A percentile compares a stretch with the other conserved stretches of the same genome.
These are phyloP conservation scores for Crambe crambe DNA, from an alignment of 37 sponge, comb jelly and placozoan genomes.

Conservation along the genomic window DNA sequence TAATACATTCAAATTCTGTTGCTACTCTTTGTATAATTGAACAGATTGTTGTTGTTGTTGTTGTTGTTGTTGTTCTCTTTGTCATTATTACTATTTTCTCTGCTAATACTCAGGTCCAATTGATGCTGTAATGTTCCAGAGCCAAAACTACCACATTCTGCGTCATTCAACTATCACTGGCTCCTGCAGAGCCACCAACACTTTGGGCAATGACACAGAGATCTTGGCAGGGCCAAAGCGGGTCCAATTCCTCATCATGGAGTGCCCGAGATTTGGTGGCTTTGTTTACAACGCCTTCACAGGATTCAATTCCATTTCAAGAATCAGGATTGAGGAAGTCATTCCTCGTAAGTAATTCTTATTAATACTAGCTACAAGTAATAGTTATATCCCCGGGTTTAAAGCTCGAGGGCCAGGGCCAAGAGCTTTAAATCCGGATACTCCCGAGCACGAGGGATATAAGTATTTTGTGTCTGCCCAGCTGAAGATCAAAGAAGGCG, in stretches of 20 bases:
- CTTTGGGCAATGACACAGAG: neutral
- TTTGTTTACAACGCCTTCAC: constrained; percentile 76
- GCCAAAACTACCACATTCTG: constrained; percentile 15
- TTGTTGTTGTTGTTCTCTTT: no score
- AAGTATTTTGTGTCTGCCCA: no score
- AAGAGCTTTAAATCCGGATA: no score
- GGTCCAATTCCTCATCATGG: constrained; percentile 52
- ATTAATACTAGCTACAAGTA: neutral
- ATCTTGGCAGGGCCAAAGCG: constrained; percentile 14
- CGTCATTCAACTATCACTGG: constrained; percentile 25
- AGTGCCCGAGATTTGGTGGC: constrained; percentile 54
- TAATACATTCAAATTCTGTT: no score
- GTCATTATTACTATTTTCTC: no score
- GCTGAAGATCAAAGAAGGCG: no score
- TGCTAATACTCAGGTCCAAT: constrained; percentile 17
- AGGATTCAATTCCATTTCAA: constrained; percentile 63
- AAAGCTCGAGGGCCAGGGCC: no score
- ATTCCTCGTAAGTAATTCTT: constrained; percentile 23
- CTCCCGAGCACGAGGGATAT: no score
- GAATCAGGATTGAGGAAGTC: constrained; percentile 64
- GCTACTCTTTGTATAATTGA: no score
- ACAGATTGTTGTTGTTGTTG: no score
- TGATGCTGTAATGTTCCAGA: constrained; percentile 30
- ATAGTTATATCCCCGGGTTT: no score
- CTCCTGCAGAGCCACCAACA: constrained; percentile 2